Evolutionary conservation across 2,113 vertebrate species (phyloP).

Genomic region (Aythya baeri): DNA sequence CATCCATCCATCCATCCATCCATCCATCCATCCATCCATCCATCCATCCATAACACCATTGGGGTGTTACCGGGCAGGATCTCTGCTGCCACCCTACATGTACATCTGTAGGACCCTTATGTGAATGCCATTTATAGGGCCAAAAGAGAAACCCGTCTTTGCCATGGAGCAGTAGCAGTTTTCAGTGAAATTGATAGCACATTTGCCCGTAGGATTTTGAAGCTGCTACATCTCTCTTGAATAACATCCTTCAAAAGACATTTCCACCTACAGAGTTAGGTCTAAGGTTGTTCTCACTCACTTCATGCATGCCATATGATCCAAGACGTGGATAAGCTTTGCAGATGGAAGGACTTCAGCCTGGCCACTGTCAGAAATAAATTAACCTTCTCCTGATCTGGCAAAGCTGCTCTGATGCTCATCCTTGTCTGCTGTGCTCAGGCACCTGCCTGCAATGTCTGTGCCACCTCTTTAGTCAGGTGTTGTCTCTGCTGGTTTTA

Average conservation of each 20-base stretch:
- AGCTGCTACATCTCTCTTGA: neutral
- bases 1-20: neutral
- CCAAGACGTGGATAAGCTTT: neutral
- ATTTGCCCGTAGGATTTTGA: neutral
- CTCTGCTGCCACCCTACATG: neutral
- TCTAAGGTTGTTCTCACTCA: neutral
- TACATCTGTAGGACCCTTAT: neutral
- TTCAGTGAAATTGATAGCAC: rapidly evolving
- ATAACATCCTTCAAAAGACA: neutral
- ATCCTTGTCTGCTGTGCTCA: neutral
- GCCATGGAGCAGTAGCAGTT: neutral
- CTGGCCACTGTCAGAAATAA: neutral
- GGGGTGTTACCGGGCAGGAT: neutral
- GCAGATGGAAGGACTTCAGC: neutral
- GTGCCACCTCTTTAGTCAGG: neutral
- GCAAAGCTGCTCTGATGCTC: neutral
- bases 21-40: neutral
- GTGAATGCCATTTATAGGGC: too few relatives aligned
- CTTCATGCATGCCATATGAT: neutral
- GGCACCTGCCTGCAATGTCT: rapidly evolving
- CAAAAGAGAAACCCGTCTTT: neutral
- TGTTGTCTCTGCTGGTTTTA: neutral
- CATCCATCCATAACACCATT: too few relatives aligned
- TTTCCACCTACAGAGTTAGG: neutral
- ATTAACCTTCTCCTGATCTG: neutral